phyloP scores from a whole-genome alignment of 2,888 invertebrate genomes.

The Acanthosepion esculentum region DNA sequence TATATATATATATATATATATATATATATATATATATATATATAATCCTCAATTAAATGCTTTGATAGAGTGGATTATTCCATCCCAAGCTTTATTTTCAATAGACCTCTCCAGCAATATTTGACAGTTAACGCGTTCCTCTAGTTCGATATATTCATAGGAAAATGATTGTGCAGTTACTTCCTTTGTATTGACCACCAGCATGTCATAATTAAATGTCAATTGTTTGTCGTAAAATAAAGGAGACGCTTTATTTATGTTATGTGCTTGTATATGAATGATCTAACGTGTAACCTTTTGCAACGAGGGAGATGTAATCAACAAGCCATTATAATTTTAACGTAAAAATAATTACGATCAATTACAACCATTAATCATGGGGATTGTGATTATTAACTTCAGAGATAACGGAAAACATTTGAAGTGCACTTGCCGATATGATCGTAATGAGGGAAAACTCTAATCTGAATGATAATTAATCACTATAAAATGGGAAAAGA shows the following conservation, averaged over 20 bases:
- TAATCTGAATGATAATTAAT: background rate
- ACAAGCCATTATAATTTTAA: background rate
- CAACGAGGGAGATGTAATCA: background rate
- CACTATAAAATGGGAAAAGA: background rate
- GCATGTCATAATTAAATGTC: too few relatives aligned
- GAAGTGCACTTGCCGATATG: background rate
- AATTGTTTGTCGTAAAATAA: too few relatives aligned
- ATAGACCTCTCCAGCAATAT: too few relatives aligned
- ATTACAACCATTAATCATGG: background rate
- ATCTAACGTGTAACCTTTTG: background rate
- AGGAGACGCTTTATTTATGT: background rate
- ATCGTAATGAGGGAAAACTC: background rate
- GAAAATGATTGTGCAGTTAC: too few relatives aligned
- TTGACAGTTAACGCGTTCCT: too few relatives aligned
- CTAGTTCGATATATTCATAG: too few relatives aligned
- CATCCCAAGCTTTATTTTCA: too few relatives aligned
- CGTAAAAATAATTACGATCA: background rate
- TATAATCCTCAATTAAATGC: too few relatives aligned
- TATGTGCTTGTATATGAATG: background rate
- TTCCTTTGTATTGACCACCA: too few relatives aligned
- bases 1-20: too few relatives aligned
- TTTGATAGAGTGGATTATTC: too few relatives aligned
- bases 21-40: too few relatives aligned
- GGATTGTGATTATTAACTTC: background rate
- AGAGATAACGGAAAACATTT: background rate